These are phyloP conservation scores for Vireo griseus DNA, from an alignment of 2,797 vertebrate genomes.

Conservation along the genomic window DNA sequence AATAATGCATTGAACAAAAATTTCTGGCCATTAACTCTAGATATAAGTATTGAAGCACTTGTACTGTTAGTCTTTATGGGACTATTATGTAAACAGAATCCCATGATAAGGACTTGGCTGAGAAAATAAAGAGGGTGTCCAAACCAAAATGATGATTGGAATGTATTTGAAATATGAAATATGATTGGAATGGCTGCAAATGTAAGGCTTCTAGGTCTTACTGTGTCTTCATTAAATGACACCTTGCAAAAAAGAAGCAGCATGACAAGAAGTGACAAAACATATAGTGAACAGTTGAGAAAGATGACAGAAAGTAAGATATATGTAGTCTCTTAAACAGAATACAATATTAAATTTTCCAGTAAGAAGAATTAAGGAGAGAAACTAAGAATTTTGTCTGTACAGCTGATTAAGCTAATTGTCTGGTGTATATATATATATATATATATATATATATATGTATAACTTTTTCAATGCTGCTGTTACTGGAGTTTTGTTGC, in stretches of 20 bases:
- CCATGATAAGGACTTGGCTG: neutral
- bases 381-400: neutral
- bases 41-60: neutral
- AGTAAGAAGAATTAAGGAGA: neutral
- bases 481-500: neutral
- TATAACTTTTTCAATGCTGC: neutral
- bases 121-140: neutral
- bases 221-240: neutral
- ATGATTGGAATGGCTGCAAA: neutral
- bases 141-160: neutral
- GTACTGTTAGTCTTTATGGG: neutral
- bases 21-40: neutral
- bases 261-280: neutral
- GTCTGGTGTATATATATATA: accelerated
- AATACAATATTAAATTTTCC: neutral
- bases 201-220: neutral
- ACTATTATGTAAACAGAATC: neutral
- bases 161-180: neutral
- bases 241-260: neutral
- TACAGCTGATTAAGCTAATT: neutral
- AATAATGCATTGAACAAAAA: neutral
- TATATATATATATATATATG: too few species aligned
- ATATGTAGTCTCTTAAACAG: neutral
- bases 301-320: neutral
- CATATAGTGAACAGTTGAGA: neutral